Evolutionary conservation across 2,888 invertebrate species (phyloP), one percentile per base, ranked within the genome.

Genomic region (Drosophila longiperda): DNA sequence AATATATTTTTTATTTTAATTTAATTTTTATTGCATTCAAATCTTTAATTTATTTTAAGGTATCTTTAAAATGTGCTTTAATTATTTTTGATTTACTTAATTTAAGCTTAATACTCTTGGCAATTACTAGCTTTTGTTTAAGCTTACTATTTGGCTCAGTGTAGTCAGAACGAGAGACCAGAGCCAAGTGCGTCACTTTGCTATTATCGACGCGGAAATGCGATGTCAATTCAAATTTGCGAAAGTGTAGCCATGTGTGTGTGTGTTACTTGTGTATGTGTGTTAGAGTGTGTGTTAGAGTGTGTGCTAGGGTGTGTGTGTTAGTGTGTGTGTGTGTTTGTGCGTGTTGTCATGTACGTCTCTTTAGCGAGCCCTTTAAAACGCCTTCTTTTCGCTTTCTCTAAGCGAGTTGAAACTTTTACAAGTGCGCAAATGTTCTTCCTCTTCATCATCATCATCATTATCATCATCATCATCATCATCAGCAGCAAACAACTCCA

Each of bases 171-270:
- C 11, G n/a, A 0, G 17, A 20, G 50, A 20, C 45, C 54, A 45
- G 53, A 49, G 67, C 49, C 55, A 69, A 64, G 61, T 65, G 49
- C 68, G 66, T 77, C 78, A 45, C 49, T 45, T 73, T 60, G 63
- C 36, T 64, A 63, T 77, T 80, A 87, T 42, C 80, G 77, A 77
- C 68, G 80, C 85, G 90, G 90, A 87, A 87, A 82, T 85, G 89
- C 58, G 90, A 89, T 90, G 90, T 87, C 91, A 87, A 90, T 79
- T 88, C 88, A 71, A 82, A 88, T 90, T 78, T 77, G 64, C 58
- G 60, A 62, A 70, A 75, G 66, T 72, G 66, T 71, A 53, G 7
- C 67, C 29, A 23, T 63, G 38, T 49, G 53, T 49, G 45, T 23
- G 48, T 42, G 42, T 49, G 53, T 26, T 33, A 38, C 23, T 23